Conservation (phyloP, 2,888 invertebrate species). For the Melipona beecheii region DNA sequence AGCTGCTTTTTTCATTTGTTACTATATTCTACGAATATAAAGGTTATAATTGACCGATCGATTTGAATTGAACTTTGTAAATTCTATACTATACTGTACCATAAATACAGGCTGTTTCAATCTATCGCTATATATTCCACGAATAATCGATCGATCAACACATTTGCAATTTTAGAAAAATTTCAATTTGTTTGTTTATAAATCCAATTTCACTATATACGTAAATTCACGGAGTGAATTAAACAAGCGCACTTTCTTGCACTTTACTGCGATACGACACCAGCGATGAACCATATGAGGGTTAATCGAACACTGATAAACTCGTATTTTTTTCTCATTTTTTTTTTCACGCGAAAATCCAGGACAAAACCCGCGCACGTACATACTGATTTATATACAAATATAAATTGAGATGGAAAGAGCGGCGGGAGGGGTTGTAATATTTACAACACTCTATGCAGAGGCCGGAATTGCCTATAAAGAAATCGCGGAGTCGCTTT, state of each 20-base stretch:
- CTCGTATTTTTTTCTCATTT: not conserved
- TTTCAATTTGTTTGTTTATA: too few species aligned
- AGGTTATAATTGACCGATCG: too few species aligned
- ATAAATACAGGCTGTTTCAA: too few species aligned
- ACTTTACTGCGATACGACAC: not conserved
- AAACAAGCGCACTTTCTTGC: not conserved
- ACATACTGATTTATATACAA: not conserved
- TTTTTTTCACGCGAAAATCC: not conserved
- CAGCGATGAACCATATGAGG: not conserved
- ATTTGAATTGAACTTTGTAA: too few species aligned
- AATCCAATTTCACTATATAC: too few species aligned
- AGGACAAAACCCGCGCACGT: not conserved
- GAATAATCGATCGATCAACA: too few species aligned
- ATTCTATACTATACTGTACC: too few species aligned
- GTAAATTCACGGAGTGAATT: too few species aligned
- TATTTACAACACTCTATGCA: slow-evolving; percentile 82
- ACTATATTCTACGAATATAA: too few species aligned
- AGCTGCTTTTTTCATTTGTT: too few species aligned
- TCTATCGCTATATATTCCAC: too few species aligned
- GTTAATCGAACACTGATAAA: not conserved
- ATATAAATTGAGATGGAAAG: not conserved
- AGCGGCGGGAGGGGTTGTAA: slow-evolving; percentile 62
- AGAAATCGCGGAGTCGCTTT: slow-evolving; percentile 83
- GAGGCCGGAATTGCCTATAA: slow-evolving; percentile 83
- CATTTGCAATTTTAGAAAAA: too few species aligned